phyloP scores from a whole-genome alignment of 2,888 invertebrate species.

The Isoperla grammatica region DNA sequence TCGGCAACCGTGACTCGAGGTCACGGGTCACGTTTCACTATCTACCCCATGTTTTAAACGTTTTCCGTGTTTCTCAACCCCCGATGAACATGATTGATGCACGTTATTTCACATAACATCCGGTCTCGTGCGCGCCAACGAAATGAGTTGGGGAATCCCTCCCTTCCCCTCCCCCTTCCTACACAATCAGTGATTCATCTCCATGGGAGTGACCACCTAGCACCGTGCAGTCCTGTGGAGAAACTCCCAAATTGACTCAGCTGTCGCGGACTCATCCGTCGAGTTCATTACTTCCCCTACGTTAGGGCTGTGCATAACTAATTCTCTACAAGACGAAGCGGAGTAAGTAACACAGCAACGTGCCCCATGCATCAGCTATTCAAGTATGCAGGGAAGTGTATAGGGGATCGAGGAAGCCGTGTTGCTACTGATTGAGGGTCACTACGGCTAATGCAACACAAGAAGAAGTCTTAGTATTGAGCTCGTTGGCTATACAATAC shows the following conservation, averaged over 20 bases:
- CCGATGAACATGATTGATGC: too few species aligned
- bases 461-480: slow-evolving; percentile 15
- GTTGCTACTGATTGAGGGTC: not conserved
- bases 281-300: slow-evolving; percentile 15
- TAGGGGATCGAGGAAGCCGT: slow-evolving; percentile 1
- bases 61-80: too few species aligned
- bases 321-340: slow-evolving; percentile 6
- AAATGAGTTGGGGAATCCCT: too few species aligned
- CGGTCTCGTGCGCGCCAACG: too few species aligned
- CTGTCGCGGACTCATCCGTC: not conserved
- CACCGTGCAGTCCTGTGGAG: not conserved
- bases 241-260: not conserved
- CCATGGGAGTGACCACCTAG: not conserved
- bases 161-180: too few species aligned
- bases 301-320: slow-evolving; percentile 9
- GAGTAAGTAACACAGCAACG: slow-evolving; percentile 4
- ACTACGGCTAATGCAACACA: slow-evolving; percentile 14
- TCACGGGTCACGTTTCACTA: too few species aligned
- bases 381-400: slow-evolving; percentile 5
- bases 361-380: slow-evolving; percentile 5
- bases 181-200: not conserved
- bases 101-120: too few species aligned
- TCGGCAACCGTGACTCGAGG: too few species aligned
- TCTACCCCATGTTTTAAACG: too few species aligned
- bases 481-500: not conserved